Base-by-base conservation (phyloP, 92 coral and sea anemone species). In the Scolanthus callimorphus region DNA sequence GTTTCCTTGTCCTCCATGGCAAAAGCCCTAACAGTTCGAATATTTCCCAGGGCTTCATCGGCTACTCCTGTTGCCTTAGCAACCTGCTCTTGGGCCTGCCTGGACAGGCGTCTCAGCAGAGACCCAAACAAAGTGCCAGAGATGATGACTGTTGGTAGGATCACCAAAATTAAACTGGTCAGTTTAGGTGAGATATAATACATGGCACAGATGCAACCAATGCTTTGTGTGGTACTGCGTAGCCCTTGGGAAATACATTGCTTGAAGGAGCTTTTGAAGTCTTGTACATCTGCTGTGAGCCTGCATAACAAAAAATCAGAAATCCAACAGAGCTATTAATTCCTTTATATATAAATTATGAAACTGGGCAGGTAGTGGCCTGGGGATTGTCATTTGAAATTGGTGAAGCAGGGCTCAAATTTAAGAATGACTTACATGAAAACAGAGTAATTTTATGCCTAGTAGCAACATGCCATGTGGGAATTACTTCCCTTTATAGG, bases 1-100 rank as follows among this genome's bases (percentile, higher is more conserved):
- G 91, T 84, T 48, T 92, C 98, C 43, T 92, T 92, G 9, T 89
- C 85, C 61, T 92, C 98, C 98, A 92, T 92, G 10, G 98, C 96
- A 74, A 92, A 92, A 9, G 98, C 98, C 59, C 96, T 82, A 20
- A 92, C 98, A 27, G 98, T 92, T 28, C 98, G 73, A 51, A 88
- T 96, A 70, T 92, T 92, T 27, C 98, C 98, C 17, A 92, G 73
- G 6, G 98, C 91, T 73, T 92, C 98, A 55, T 88, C 91, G 27
- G 98, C 98, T 17, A 92, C 80, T 6, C 92, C 96, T 55, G 91
- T 89, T 71, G 98, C 98, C 80, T 76, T 84, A 51, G 96, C 92
- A 70, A 88, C 86, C 60, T 92, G 98, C 45, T 86, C 92, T 49
- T 92, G 98, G 13, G 98, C 98, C 51, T 79, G 87, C 38, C 82